Evolutionary conservation across 2,888 invertebrate species (phyloP), one percentile per base, ranked within the genome.

Genomic region (Torymus tubicola): DNA sequence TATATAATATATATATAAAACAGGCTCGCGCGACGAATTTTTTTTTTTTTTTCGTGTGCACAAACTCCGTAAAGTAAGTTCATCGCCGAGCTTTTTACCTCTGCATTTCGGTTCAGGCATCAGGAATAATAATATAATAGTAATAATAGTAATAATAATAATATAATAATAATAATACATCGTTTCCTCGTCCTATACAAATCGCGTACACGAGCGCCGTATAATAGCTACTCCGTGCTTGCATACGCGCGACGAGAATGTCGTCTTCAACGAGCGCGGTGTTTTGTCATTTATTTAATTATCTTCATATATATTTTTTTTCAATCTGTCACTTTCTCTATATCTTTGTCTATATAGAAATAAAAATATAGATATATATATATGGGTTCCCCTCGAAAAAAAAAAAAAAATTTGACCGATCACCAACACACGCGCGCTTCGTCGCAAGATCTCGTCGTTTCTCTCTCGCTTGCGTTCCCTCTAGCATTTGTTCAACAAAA

Each of bases 351-450:
- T 8, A 42, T 42, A 8, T 42, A 42, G 8, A 42, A 42, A 8
- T 42, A 42, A 2, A 21, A 21, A 21, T 42, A 8, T 42, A 42
- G 5, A 42, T 42, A 42, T 42, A 42, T 0, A 8, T 8, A 42
- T 42, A 42, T 42, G 42, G 42, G 5, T 42, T 42, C 42, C 42
- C 42, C 42, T 8, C 21, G 21, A 8, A 1, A 42, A 42, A 42
- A 42, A 42, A 42, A 42, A 42, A 31, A 31, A 31, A 31, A 31
- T 31, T 5, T 0, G 8, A 77, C 80, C 80, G 65, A 74, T 74
- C 82, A 80, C 82, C 77, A 52, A 71, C 50, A 68, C 77, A 68
- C 77, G 5, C 42, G 78, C 81, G 78, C 73, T 52, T 78, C 80
- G 70, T 75, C 71, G 67, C 78, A 72, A 72, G 75, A 80, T 78